phyloP scores from a whole-genome alignment of 2,113 vertebrate species.

The Hippolais icterina region DNA sequence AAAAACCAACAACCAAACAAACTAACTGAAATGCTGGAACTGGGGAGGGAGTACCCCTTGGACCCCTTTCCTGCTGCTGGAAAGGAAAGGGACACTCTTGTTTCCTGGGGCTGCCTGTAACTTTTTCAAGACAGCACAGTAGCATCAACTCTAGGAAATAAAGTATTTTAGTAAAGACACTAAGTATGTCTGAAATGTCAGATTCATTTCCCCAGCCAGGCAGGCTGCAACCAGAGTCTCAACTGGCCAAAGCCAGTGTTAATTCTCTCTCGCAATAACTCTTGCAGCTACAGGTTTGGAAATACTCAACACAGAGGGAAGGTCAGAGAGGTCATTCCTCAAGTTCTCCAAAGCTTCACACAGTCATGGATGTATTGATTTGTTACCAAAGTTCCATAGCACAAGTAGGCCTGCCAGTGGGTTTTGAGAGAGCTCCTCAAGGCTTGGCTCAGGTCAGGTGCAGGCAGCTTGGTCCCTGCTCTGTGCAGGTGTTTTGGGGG shows the following conservation, averaged over 20 bases:
- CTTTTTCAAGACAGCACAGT: conserved; percentile 3
- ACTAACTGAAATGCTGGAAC: not conserved
- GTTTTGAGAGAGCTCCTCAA: not conserved
- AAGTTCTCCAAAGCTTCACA: not conserved
- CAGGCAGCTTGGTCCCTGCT: not conserved
- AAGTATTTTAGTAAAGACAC: not conserved
- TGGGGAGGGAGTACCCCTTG: not conserved
- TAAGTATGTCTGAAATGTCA: not conserved
- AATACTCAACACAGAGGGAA: not conserved
- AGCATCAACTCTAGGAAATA: not conserved
- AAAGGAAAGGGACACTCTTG: not conserved
- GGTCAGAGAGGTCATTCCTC: not conserved
- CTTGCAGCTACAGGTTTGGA: conserved; percentile 30
- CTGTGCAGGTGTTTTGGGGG: not conserved
- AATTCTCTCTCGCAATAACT: not conserved
- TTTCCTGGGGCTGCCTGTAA: not conserved
- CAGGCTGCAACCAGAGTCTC: not conserved
- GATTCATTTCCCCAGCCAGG: not conserved
- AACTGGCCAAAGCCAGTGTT: not conserved
- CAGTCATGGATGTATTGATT: not conserved
- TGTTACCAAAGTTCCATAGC: not conserved
- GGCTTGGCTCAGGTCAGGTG: not conserved
- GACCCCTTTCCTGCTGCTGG: not conserved
- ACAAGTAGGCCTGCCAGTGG: not conserved
- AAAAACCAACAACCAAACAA: not conserved